These are phyloP conservation scores for Dynastes grantii DNA, from an alignment of 2,888 invertebrate species.

Conservation along the genomic window DNA sequence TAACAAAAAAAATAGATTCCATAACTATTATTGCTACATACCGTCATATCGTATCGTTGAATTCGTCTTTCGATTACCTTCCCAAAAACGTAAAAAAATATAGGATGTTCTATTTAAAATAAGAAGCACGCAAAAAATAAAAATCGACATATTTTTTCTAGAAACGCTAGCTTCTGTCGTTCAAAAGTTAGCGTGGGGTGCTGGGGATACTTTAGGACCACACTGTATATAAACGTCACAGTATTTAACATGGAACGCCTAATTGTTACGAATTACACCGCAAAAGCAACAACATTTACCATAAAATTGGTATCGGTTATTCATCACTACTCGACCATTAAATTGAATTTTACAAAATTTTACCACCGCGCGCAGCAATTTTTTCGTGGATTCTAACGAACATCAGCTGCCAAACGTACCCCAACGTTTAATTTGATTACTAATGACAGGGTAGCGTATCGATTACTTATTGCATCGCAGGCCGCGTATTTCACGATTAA, in stretches of 20 bases:
- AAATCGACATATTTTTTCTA: too few relatives aligned
- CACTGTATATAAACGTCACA: too few relatives aligned
- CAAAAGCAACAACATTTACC: constrained; percentile 33
- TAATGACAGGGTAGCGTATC: constrained; percentile 53
- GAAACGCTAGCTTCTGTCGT: too few relatives aligned
- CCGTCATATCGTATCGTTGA: too few relatives aligned
- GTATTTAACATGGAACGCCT: background rate
- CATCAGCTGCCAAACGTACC: constrained; percentile 51
- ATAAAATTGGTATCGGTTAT: constrained; percentile 44
- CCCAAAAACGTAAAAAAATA: too few relatives aligned
- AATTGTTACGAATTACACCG: background rate
- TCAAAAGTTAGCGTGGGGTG: too few relatives aligned
- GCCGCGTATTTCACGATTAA: constrained; percentile 41
- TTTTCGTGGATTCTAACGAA: constrained; percentile 44
- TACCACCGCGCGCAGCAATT: constrained; percentile 21
- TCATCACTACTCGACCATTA: constrained; percentile 47
- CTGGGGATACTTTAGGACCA: too few relatives aligned
- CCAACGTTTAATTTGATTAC: constrained; percentile 50
- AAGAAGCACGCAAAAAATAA: too few relatives aligned
- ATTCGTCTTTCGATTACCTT: too few relatives aligned
- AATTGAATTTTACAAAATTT: constrained; percentile 48
- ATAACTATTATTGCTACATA: too few relatives aligned
- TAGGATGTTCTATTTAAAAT: too few relatives aligned
- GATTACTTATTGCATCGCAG: constrained; percentile 49
- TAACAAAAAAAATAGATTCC: too few relatives aligned